Conservation (phyloP, 2,113 vertebrate genomes). For the Lagopus leucura region DNA sequence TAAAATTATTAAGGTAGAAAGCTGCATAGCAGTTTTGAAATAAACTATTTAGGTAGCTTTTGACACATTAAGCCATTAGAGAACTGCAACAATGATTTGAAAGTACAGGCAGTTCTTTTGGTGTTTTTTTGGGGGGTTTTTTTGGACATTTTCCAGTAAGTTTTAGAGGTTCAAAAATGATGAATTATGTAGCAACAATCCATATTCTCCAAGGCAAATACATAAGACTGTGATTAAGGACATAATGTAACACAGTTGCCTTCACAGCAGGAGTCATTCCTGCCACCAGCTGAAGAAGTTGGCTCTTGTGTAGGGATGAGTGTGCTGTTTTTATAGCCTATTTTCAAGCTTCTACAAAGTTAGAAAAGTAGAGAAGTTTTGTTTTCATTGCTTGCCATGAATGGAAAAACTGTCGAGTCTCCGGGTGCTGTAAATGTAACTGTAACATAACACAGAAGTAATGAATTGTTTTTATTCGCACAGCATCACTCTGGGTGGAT, state of each 20-base stretch:
- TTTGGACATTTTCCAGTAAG: background rate
- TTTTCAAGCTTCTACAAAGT: background rate
- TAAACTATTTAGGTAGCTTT: background rate
- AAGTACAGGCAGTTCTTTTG: background rate
- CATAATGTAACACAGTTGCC: rapidly evolving
- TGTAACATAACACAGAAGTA: background rate
- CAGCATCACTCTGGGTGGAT: constrained; percentile 96
- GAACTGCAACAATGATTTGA: background rate
- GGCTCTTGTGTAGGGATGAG: background rate
- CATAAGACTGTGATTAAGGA: background rate
- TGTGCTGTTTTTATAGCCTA: rapidly evolving
- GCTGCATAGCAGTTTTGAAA: background rate
- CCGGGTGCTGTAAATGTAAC: background rate
- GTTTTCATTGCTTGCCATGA: background rate
- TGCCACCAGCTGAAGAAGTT: background rate
- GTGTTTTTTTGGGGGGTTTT: no score
- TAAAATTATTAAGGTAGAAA: background rate
- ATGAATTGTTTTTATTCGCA: background rate
- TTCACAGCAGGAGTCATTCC: background rate
- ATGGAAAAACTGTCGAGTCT: background rate
- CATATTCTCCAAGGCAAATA: background rate
- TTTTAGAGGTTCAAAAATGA: background rate
- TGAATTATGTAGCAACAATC: background rate
- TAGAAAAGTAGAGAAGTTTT: background rate
- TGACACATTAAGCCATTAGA: background rate